A percentile compares a stretch with the other conserved stretches of the same genome.
Conservation (phyloP, 2,113 vertebrate genomes). For the Haplotaxodon microlepis region DNA sequence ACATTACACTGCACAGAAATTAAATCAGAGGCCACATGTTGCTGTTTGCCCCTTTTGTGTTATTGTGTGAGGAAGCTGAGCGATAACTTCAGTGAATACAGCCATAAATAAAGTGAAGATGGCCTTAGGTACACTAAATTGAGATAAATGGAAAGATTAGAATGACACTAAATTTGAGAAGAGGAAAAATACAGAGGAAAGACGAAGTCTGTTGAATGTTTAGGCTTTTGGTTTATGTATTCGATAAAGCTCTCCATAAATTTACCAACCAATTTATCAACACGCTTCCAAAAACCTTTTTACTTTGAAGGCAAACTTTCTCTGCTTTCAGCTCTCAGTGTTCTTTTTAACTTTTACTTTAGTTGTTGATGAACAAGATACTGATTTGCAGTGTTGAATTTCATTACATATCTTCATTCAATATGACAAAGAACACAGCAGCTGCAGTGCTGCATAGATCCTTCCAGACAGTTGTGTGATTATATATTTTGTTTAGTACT, state of each 20-base stretch:
- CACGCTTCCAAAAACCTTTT: not conserved
- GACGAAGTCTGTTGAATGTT: not conserved
- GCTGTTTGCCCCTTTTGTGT: conserved; percentile 26
- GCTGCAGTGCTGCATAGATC: not conserved
- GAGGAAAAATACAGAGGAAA: not conserved
- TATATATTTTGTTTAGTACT: not conserved
- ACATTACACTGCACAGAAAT: conserved; percentile 27
- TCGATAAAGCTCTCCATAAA: not conserved
- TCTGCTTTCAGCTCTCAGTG: not conserved
- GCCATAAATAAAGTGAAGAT: conserved; percentile 10
- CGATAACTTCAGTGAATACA: not conserved
- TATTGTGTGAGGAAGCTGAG: not conserved
- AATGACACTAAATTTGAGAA: not conserved
- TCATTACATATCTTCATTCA: not conserved
- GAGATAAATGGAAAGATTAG: not conserved
- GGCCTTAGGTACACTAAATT: not conserved
- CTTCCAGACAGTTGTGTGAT: not conserved
- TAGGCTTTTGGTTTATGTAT: not conserved
- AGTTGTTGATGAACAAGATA: not conserved
- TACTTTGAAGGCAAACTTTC: not conserved
- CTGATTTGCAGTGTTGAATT: not conserved
- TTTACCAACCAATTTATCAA: not conserved
- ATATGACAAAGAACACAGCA: not conserved
- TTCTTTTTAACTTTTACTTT: not conserved
- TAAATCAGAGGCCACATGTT: conserved; percentile 30